Base-by-base conservation (phyloP, 92 coral and sea anemone genomes). In the Pocillopora meandrina region DNA sequence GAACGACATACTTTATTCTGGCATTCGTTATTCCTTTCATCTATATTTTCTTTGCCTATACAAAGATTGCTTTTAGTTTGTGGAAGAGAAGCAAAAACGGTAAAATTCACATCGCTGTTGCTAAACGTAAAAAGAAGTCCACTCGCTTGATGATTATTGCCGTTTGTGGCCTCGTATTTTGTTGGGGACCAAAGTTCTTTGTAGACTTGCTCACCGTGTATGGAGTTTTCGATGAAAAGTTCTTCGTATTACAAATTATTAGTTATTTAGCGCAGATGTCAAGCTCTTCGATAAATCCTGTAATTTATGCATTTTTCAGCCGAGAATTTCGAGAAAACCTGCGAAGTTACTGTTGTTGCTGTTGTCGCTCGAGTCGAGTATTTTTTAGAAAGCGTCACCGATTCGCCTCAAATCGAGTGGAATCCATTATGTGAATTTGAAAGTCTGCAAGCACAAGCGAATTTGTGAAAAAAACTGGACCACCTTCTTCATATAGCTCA, bases 171-270 rank as follows among this genome's bases (percentile, higher is more conserved):
- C 88, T 88, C 31, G 83, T 79, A 16, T 7, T 88, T 1, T 82
- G 92, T n/a, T 88, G 92, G 92, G 94, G 92, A 10, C 86, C 87
- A 1, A 68, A 21, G 14, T 71, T 90, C 56, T 19, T 47, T 8
- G 34, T 74, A 18, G 86, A 76, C 55, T 72, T 74, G 56, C 63
- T 86, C 1, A 1, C n/a, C 12, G 71, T 56, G 18, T 80, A 78
- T 80, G 80, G 79, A 20, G 56, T 35, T 35, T 15, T n/a, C 75
- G 59, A 16, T 15, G 58, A 72, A 14, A 12, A 19, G 19, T 3
- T 60, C 31, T 5, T 64, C 9, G 26, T 7, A 6, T 17, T 73
- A 7, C 12, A 5, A 3, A 12, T 20, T 9, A 55, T 70, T 33
- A 23, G 77, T 49, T 18, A n/a, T 16, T 19, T 74, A 26, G 63